phyloP scores from a whole-genome alignment of 2,888 invertebrate species.

The Caprella mutica region DNA sequence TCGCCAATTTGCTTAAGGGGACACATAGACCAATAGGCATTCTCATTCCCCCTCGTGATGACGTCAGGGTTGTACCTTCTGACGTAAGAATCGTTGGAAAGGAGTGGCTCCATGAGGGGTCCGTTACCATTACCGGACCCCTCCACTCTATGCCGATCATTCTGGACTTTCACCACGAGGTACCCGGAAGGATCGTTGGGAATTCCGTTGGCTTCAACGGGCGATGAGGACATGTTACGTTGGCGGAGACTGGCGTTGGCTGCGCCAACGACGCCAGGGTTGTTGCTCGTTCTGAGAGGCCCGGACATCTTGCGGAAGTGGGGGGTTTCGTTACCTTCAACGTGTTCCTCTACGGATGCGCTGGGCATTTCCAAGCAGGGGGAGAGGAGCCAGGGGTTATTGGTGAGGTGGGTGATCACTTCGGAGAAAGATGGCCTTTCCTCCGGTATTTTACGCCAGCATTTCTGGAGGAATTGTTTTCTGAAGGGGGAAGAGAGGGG shows the following conservation, averaged over 20 bases:
- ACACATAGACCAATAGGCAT: conserved; percentile 14
- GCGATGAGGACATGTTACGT: background rate
- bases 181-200: too few relatives aligned
- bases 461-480: conserved; percentile 60
- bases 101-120: conserved; percentile 23
- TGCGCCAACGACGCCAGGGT: background rate
- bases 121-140: conserved; percentile 28
- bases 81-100: conserved; percentile 22
- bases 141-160: too few relatives aligned
- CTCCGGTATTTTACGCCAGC: conserved; percentile 61
- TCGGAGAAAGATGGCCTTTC: conserved; percentile 64
- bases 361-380: conserved; percentile 67
- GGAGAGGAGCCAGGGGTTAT: conserved; percentile 60
- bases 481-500: conserved; percentile 42
- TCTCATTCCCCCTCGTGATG: too few relatives aligned
- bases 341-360: conserved; percentile 42
- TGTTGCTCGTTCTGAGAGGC: conserved; percentile 12
- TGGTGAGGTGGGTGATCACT: conserved; percentile 65
- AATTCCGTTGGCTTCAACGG: too few relatives aligned
- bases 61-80: conserved; percentile 19
- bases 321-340: conserved; percentile 17
- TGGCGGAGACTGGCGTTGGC: background rate
- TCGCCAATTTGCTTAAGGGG: too few relatives aligned
- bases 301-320: conserved; percentile 24
- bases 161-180: too few relatives aligned